Evolutionary conservation across 2,888 invertebrate genomes (phyloP).

Genomic region (Stenoptilia bipunctidactyla): DNA sequence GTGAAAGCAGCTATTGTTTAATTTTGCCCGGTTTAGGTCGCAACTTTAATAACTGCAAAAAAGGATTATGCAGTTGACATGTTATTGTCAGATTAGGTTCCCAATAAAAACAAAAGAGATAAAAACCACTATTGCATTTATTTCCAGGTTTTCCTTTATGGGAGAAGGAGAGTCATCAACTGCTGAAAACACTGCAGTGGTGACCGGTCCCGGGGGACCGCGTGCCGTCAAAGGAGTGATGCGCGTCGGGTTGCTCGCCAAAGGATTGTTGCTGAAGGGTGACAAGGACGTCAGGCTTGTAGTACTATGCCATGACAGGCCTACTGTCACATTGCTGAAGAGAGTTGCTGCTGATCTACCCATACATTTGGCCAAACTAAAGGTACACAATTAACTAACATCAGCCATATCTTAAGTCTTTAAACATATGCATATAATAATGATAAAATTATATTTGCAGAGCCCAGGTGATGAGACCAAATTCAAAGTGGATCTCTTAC

Average conservation of each 20-base stretch:
- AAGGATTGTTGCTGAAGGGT: slow-evolving; percentile 88
- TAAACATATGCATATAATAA: too few species aligned
- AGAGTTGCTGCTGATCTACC: slow-evolving; percentile 89
- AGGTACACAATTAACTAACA: slow-evolving; percentile 41
- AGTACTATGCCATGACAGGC: slow-evolving; percentile 94
- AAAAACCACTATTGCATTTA: too few species aligned
- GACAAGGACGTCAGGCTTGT: slow-evolving; percentile 93
- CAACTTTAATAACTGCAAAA: too few species aligned
- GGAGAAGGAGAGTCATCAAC: slow-evolving; percentile 33
- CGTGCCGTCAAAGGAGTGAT: slow-evolving; percentile 95
- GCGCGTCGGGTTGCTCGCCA: slow-evolving; percentile 87
- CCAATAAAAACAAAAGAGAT: too few species aligned
- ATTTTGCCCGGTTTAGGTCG: too few species aligned
- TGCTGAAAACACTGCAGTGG: slow-evolving; percentile 42
- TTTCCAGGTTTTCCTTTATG: slow-evolving; percentile 50
- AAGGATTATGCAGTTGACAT: too few species aligned
- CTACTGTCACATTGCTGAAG: slow-evolving; percentile 88
- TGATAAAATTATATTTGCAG: too few species aligned
- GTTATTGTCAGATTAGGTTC: too few species aligned
- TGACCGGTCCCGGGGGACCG: slow-evolving; percentile 41
- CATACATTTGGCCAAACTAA: slow-evolving; percentile 76
- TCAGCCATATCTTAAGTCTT: too few species aligned
- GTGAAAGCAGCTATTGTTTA: too few species aligned
- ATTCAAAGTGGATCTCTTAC: slow-evolving; percentile 86
- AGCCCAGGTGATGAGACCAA: slow-evolving; percentile 52